Evolutionary conservation across 2,888 invertebrate species (phyloP).

Genomic region (Beris morrisii): DNA sequence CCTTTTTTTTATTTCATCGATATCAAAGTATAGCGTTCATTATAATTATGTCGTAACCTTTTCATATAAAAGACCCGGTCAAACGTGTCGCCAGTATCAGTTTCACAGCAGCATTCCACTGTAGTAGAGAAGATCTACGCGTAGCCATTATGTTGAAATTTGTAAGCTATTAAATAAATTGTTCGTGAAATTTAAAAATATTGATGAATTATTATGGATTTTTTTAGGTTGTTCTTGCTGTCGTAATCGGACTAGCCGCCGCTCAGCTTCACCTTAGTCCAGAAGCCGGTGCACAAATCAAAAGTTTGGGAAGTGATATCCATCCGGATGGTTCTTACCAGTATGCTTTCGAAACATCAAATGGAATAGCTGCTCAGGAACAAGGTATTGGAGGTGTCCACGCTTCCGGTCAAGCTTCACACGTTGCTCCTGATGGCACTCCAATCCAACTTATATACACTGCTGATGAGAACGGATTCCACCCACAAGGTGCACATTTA

Average conservation of each 20-base stretch:
- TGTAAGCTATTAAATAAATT: slow-evolving; percentile 1
- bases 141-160: background rate
- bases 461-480: slow-evolving; percentile 31
- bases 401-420: slow-evolving; percentile 20
- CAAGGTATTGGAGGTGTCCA: slow-evolving; percentile 23
- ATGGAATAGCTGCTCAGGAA: slow-evolving; percentile 31
- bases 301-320: slow-evolving; percentile 7
- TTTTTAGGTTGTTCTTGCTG: slow-evolving; percentile 4
- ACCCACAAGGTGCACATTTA: slow-evolving; percentile 26
- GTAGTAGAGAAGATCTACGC: background rate
- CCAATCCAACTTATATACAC: slow-evolving; percentile 24
- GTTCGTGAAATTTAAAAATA: background rate
- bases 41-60: no score
- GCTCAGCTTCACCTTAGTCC: background rate
- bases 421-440: slow-evolving; percentile 23
- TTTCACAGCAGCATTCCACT: no score
- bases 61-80: background rate
- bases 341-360: slow-evolving; percentile 21
- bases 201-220: no score
- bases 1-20: no score
- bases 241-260: background rate
- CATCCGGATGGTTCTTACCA: slow-evolving; percentile 27
- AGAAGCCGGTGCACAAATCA: slow-evolving; percentile 8
- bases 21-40: no score
- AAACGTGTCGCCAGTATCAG: background rate